Evolutionary conservation across 1,140 invertebrate species (phyloP).

Genomic region (Euura saliciscinereae): DNA sequence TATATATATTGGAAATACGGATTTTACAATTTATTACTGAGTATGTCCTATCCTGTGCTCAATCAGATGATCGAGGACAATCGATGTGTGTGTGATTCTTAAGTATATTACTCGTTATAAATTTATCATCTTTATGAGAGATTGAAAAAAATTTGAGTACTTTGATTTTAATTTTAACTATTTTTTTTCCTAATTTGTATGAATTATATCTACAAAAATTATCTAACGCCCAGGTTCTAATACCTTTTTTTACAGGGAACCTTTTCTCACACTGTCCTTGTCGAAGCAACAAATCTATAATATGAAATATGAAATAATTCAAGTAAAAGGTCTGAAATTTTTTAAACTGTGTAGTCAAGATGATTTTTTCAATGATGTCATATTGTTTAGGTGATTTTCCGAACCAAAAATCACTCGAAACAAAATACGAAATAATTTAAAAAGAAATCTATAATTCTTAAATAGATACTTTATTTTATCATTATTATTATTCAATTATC

Average conservation of each 20-base stretch:
- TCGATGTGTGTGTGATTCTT: neutral
- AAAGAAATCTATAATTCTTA: slow-evolving; percentile 40
- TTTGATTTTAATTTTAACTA: neutral
- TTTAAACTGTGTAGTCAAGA: neutral
- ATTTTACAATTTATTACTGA: too few relatives aligned
- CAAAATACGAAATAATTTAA: slow-evolving; percentile 36
- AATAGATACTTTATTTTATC: slow-evolving; percentile 44
- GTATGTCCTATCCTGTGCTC: neutral
- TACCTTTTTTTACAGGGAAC: neutral
- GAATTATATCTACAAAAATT: neutral
- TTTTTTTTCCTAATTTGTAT: neutral
- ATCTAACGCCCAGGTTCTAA: neutral
- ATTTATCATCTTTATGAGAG: slow-evolving; percentile 1
- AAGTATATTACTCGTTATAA: neutral
- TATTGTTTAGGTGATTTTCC: neutral
- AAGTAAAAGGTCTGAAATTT: neutral
- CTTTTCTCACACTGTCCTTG: neutral
- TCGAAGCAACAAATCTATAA: too few relatives aligned
- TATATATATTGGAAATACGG: too few relatives aligned
- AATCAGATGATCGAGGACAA: neutral
- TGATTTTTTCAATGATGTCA: neutral
- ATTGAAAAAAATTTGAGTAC: neutral
- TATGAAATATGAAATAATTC: neutral
- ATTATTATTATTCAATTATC: too few relatives aligned
- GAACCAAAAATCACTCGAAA: neutral